Conservation (phyloP, 1,140 invertebrate genomes). For the Apocrypta bakeri region DNA sequence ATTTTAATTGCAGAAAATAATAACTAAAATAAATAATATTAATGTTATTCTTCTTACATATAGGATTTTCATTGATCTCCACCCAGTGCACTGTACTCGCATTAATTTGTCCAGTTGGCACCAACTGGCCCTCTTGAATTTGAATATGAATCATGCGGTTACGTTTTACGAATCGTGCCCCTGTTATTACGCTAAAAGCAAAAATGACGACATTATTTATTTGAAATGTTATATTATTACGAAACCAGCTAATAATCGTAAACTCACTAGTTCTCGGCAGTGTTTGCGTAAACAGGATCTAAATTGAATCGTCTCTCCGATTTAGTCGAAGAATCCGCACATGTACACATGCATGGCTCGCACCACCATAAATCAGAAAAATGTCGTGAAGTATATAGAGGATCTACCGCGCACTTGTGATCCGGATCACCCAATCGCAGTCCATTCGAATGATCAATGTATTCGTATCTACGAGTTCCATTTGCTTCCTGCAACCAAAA, state of each 20-base stretch:
- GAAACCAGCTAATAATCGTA: no score
- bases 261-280: constrained; percentile 5
- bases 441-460: constrained; percentile 3
- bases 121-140: neutral
- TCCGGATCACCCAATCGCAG: neutral
- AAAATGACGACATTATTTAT: no score
- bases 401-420: neutral
- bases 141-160: neutral
- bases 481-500: neutral
- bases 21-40: no score
- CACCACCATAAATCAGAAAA: neutral
- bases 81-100: neutral
- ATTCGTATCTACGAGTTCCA: neutral
- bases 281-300: neutral
- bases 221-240: no score
- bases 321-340: neutral
- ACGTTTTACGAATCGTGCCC: neutral
- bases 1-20: neutral
- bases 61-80: neutral
- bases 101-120: neutral
- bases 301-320: constrained; percentile 8
- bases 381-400: neutral
- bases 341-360: constrained; percentile 4
- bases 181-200: neutral
- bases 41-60: neutral